A percentile compares a stretch with the other conserved stretches of the same genome.
Evolutionary conservation across 2,113 vertebrate species (phyloP).

Genomic region (Sisor rabdophorus): DNA sequence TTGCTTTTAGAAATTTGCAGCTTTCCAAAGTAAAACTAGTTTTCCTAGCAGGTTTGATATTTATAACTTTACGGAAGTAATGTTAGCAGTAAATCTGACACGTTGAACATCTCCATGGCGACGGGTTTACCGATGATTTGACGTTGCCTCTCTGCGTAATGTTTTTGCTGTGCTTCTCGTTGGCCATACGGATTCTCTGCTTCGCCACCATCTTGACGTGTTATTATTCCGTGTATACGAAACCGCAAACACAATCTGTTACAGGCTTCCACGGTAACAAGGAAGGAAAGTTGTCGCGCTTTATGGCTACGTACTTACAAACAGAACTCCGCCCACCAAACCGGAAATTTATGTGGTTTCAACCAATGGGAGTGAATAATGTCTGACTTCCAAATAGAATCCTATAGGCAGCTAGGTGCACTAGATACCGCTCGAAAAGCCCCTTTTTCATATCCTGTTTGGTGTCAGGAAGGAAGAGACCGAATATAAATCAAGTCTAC

Average conservation of each 20-base stretch:
- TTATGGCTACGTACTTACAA: constrained; percentile 47
- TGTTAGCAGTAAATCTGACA: not conserved
- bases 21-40: not conserved
- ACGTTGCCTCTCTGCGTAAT: constrained; percentile 70
- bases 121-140: constrained; percentile 42
- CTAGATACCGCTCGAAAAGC: not conserved
- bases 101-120: constrained; percentile 2
- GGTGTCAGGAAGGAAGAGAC: not conserved
- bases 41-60: not conserved
- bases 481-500: not conserved
- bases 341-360: constrained; percentile 24
- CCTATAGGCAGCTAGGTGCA: not conserved
- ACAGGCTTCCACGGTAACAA: not conserved
- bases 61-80: not conserved
- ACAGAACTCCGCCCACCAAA: constrained; percentile 14
- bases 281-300: constrained; percentile 29
- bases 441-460: not conserved
- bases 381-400: not conserved
- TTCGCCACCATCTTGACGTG: constrained; percentile 66
- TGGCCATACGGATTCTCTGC: constrained; percentile 70
- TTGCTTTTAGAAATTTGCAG: not conserved
- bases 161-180: constrained; percentile 75
- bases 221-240: not conserved
- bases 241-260: not conserved
- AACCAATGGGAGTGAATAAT: not conserved